Percentiles rank a stretch among this genome's conserved stretches.
Conservation (phyloP, 2,797 vertebrate species). For the Galago senegalensis region DNA sequence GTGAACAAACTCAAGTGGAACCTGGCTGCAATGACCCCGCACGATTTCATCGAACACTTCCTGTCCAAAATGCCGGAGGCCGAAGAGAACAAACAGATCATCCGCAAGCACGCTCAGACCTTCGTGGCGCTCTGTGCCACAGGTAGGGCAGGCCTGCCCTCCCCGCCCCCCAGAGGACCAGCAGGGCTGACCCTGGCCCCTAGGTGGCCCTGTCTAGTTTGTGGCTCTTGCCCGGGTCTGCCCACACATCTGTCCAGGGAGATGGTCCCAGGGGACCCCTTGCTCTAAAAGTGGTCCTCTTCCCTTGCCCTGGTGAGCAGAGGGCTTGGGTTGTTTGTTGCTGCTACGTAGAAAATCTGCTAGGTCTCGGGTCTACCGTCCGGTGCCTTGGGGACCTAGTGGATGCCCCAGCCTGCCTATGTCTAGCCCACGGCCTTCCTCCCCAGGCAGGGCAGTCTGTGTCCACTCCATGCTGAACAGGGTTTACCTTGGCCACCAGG, state of each 20-base stretch:
- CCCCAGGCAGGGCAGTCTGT: background rate
- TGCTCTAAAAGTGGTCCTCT: background rate
- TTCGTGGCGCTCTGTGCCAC: constrained; percentile 99
- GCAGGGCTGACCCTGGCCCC: background rate
- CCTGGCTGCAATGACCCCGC: constrained; percentile 97
- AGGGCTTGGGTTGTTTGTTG: background rate
- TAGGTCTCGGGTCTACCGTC: background rate
- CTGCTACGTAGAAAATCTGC: background rate
- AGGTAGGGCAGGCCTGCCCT: constrained; percentile 91
- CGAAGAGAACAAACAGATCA: constrained; percentile 96
- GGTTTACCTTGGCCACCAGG: background rate
- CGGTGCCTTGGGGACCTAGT: background rate
- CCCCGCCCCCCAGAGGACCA: background rate
- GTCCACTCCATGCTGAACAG: background rate
- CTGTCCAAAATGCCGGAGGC: constrained; percentile 96
- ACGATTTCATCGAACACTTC: constrained; percentile 99
- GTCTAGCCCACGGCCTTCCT: background rate
- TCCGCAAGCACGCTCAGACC: constrained; percentile 98
- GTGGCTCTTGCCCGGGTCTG: background rate
- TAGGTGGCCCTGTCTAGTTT: background rate
- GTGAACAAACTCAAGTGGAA: constrained; percentile 99
- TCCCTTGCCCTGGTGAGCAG: background rate
- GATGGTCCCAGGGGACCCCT: background rate
- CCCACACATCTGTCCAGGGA: background rate
- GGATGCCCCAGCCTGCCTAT: background rate